A percentile compares a stretch with the other conserved stretches of the same genome.
Conservation (phyloP, 2,113 vertebrate genomes). For the Pituophis catenifer region DNA sequence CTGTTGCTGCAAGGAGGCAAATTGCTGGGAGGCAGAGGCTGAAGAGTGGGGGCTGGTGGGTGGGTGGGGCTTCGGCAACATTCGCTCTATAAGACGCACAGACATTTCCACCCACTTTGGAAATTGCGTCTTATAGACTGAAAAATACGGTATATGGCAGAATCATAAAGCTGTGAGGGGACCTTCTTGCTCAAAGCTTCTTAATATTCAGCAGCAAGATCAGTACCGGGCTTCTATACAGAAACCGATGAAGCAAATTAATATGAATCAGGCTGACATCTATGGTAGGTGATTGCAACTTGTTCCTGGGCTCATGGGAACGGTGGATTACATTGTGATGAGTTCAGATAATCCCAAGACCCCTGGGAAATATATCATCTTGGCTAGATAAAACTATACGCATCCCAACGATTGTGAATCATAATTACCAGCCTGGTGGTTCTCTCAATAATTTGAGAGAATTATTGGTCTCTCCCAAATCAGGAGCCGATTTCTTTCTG, state of each 20-base stretch:
- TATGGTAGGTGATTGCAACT: neutral
- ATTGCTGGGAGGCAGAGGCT: too few species aligned
- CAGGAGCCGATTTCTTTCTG: neutral
- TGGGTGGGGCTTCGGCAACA: too few species aligned
- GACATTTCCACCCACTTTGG: too few species aligned
- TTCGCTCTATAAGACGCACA: too few species aligned
- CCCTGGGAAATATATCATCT: neutral
- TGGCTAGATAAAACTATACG: neutral
- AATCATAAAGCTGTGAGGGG: neutral
- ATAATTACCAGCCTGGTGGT: neutral
- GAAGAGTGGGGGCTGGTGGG: too few species aligned
- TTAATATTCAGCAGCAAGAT: neutral
- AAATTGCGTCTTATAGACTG: too few species aligned
- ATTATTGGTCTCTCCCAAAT: neutral
- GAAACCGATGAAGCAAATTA: neutral
- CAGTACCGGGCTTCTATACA: neutral
- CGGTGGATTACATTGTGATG: neutral
- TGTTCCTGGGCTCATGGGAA: neutral
- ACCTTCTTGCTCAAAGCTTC: neutral
- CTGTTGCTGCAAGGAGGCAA: too few species aligned
- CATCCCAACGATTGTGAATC: neutral
- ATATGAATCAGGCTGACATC: neutral
- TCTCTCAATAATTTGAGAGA: neutral
- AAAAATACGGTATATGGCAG: neutral
- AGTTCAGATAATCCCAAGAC: neutral